Conservation (phyloP, 2,888 invertebrate genomes). For the Chrysodeixis includens region DNA sequence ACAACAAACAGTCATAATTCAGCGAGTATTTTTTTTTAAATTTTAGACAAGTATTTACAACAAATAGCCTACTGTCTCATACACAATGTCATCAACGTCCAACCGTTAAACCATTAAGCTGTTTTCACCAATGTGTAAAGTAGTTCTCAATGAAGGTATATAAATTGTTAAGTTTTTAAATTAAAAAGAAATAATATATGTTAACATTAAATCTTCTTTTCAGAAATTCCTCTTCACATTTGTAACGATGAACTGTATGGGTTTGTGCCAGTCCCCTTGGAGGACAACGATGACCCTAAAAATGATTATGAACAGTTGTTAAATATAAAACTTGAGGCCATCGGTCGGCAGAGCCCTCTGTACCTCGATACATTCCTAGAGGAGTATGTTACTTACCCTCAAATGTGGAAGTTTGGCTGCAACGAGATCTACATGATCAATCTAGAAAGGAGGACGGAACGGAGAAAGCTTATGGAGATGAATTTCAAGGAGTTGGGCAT, state of each 20-base stretch:
- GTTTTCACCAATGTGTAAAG: too few relatives aligned
- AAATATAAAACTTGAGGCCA: slow-evolving; percentile 93
- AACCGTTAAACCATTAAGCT: too few relatives aligned
- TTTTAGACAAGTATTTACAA: too few relatives aligned
- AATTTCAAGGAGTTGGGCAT: slow-evolving; percentile 95
- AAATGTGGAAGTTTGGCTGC: slow-evolving; percentile 91
- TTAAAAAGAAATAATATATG: too few relatives aligned
- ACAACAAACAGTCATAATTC: too few relatives aligned
- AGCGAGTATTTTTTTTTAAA: too few relatives aligned
- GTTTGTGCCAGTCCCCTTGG: slow-evolving; percentile 94
- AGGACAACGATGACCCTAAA: slow-evolving; percentile 90
- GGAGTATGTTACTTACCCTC: slow-evolving; percentile 73
- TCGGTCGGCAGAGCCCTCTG: slow-evolving; percentile 89
- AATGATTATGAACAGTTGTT: slow-evolving; percentile 92
- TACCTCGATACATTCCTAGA: slow-evolving; percentile 78
- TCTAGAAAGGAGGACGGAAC: slow-evolving; percentile 94
- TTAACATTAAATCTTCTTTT: not conserved
- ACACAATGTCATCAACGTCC: too few relatives aligned
- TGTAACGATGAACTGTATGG: slow-evolving; percentile 96
- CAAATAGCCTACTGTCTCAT: too few relatives aligned
- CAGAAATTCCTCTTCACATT: slow-evolving; percentile 83
- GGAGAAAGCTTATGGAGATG: slow-evolving; percentile 93
- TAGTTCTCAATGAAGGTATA: too few relatives aligned
- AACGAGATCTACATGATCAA: slow-evolving; percentile 98
- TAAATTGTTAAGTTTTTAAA: too few relatives aligned